phyloP scores from a whole-genome alignment of 1,140 invertebrate genomes.

The Zelostemma sp. region DNA sequence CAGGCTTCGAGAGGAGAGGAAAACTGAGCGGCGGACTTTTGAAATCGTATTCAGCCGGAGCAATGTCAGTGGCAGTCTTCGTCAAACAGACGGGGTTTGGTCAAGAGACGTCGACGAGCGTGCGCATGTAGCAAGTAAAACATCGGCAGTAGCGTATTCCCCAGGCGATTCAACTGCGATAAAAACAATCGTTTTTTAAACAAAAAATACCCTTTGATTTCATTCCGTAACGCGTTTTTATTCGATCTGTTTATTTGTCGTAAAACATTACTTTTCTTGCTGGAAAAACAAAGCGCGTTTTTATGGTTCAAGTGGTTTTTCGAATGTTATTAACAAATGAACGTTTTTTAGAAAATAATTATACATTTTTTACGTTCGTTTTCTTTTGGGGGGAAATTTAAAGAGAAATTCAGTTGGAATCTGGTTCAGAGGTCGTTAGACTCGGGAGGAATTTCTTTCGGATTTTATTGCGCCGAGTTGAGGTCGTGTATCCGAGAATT shows the following conservation, averaged over 20 bases:
- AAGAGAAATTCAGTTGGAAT: background rate
- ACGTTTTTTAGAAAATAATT: background rate
- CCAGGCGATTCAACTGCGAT: slow-evolving; percentile 1
- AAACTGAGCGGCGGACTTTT: slow-evolving; percentile 19
- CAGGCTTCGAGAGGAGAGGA: background rate
- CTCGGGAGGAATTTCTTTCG: background rate
- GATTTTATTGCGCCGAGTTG: background rate
- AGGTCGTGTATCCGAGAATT: slow-evolving; percentile 16
- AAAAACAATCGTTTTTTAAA: too few relatives aligned
- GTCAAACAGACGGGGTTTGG: slow-evolving; percentile 36
- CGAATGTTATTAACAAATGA: slow-evolving; percentile 4
- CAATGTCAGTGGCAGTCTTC: slow-evolving; percentile 35
- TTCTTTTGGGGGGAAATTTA: too few relatives aligned
- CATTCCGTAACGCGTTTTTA: too few relatives aligned
- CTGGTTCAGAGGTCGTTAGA: background rate
- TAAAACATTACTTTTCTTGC: too few relatives aligned
- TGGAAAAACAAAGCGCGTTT: too few relatives aligned
- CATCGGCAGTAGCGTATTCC: slow-evolving; percentile 36
- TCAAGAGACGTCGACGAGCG: slow-evolving; percentile 38
- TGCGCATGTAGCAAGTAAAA: slow-evolving; percentile 45
- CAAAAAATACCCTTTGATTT: too few relatives aligned
- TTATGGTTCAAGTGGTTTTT: too few relatives aligned
- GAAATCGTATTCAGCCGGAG: slow-evolving; percentile 33
- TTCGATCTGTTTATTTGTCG: too few relatives aligned
- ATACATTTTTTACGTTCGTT: too few relatives aligned